Evolutionary conservation across 2,888 invertebrate species (phyloP), one percentile per base, ranked within the genome.

Genomic region (Scrobipalpa costella): DNA sequence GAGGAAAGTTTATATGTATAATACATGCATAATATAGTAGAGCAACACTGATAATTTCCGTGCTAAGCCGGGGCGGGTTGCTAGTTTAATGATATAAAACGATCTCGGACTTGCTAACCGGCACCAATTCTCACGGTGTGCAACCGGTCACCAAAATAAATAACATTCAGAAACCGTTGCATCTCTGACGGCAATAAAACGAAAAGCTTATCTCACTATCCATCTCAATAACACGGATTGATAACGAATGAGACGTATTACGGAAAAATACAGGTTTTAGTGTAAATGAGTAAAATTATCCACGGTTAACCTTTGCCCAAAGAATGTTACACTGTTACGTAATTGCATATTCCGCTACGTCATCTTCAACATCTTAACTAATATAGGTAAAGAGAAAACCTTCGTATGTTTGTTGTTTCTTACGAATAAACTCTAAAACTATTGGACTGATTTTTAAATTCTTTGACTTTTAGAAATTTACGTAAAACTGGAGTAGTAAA

Each of bases 121-220:
- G 67, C 63, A 61, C 61, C 47, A 47, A 49, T 67, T 64, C 65
- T 61, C 52, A 64, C 50, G 58, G 33, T 13, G 49, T 15, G 15
- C 61, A 34, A 17, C 57, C 21, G 15, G 49, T 33, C 13, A 62
- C 60, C 63, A 61, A 61, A 61, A 64, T 50, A 62, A 64, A 58
- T 59, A 62, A 47, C 57, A 47, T 27, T n/a, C 58, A 21, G 15
- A 50, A 55, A 33, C 64, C 27, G 59, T 63, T 55, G 33, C 33
- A 49, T 5, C 44, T n/a, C 44, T 44, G n/a, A n/a, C 44, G n/a
- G 47, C 38, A 9, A 60, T 40, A 21, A 60, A 60, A 52, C 27
- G 34, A 44, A 62, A 62, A 55, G n/a, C 62, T 62, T 62, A 57
- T 58, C 52, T 9, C 8, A 19, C 11, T 27, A 47, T 58, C 59